These are phyloP conservation scores for Troides oblongomaculatus DNA, from an alignment of 2,888 invertebrate genomes.

Conservation along the genomic window DNA sequence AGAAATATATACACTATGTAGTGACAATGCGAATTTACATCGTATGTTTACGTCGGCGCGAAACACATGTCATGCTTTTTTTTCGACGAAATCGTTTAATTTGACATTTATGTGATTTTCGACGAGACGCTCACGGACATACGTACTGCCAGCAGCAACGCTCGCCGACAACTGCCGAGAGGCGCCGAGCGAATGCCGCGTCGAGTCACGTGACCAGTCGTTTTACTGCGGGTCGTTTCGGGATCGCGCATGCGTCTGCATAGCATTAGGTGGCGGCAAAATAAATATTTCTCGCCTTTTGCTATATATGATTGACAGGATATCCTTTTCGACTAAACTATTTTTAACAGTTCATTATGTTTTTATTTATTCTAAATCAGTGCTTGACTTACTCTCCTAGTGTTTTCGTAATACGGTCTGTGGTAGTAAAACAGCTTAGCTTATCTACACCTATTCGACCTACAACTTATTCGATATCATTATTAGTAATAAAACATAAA, in stretches of 20 bases:
- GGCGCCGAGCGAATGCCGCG: slow-evolving; percentile 78
- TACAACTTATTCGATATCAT: too few relatives aligned
- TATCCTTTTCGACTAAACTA: neutral
- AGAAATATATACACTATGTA: slow-evolving; percentile 42
- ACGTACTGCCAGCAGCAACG: slow-evolving; percentile 50
- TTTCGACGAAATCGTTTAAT: slow-evolving; percentile 58
- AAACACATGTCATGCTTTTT: slow-evolving; percentile 68
- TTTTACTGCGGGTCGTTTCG: slow-evolving; percentile 79
- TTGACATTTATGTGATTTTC: slow-evolving; percentile 68
- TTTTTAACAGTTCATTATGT: too few relatives aligned
- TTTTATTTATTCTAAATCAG: too few relatives aligned
- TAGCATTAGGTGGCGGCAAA: slow-evolving; percentile 65
- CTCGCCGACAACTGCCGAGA: slow-evolving; percentile 74
- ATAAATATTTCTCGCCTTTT: slow-evolving; percentile 41
- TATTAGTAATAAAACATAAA: too few relatives aligned
- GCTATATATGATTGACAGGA: slow-evolving; percentile 17
- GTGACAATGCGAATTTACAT: slow-evolving; percentile 45
- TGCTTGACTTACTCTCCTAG: too few relatives aligned
- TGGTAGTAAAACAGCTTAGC: too few relatives aligned
- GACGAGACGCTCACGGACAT: slow-evolving; percentile 45
- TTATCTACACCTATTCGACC: too few relatives aligned
- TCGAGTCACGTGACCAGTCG: slow-evolving; percentile 79
- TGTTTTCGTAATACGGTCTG: too few relatives aligned
- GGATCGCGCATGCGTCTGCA: slow-evolving; percentile 70
- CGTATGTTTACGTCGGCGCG: slow-evolving; percentile 55